Percentiles rank a stretch among this genome's conserved stretches.
Evolutionary conservation across 2,113 vertebrate genomes (phyloP).

Genomic region (Ardeotis arabs): DNA sequence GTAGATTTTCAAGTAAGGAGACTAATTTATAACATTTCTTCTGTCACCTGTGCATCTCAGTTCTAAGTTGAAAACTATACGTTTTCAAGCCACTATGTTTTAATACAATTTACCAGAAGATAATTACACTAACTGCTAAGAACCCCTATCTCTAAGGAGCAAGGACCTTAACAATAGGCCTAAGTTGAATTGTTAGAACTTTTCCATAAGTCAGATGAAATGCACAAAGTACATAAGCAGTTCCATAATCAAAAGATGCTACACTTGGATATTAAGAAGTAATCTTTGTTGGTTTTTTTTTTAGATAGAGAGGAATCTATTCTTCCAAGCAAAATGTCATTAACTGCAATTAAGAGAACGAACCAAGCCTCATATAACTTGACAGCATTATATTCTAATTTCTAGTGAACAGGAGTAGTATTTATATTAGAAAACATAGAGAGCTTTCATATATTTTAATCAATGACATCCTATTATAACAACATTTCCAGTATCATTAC

Average conservation of each 20-base stretch:
- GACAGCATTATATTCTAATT: neutral
- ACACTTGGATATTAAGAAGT: neutral
- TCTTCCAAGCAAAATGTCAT: neutral
- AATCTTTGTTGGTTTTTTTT: neutral
- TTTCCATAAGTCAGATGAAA: neutral
- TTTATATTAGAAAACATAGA: neutral
- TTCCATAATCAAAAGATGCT: neutral
- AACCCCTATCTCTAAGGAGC: neutral
- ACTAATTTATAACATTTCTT: neutral
- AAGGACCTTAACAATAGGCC: neutral
- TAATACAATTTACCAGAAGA: neutral
- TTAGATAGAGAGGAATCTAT: neutral
- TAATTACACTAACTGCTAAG: neutral
- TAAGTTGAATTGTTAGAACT: neutral
- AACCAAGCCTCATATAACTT: neutral
- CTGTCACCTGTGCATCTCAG: neutral
- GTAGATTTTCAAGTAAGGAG: neutral
- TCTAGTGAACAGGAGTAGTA: neutral
- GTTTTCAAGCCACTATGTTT: neutral
- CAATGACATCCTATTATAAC: neutral
- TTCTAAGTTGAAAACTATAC: neutral
- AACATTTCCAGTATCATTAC: conserved; percentile 23
- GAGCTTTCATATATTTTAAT: neutral
- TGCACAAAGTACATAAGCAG: neutral
- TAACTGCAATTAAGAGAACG: conserved; percentile 21